Percentiles rank a stretch among this genome's conserved stretches.
Evolutionary conservation across 2,797 vertebrate species (phyloP).

Genomic region (Corythornis leucogaster): DNA sequence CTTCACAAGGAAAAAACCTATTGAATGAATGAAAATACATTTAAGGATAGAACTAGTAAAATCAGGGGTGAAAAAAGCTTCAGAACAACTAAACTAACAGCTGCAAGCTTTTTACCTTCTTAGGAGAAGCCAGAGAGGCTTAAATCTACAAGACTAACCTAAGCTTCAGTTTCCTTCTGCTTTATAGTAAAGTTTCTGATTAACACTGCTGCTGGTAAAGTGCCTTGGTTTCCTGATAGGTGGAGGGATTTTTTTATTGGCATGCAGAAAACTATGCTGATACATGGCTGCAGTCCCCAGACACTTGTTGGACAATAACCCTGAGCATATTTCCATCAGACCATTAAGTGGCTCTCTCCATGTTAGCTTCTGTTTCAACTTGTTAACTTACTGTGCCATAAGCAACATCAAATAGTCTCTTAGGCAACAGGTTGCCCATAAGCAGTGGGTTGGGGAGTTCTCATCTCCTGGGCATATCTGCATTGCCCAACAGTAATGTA

Average conservation of each 20-base stretch:
- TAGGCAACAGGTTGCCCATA: conserved; percentile 1
- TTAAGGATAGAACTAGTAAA: not conserved
- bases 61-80: not conserved
- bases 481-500: not conserved
- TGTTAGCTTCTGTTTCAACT: conserved; percentile 48
- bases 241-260: not conserved
- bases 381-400: conserved; percentile 30
- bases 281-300: not conserved
- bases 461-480: not conserved
- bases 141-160: not conserved
- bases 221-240: not conserved
- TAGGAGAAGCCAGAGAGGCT: not conserved
- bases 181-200: not conserved
- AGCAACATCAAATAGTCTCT: conserved; percentile 4
- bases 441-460: conserved; percentile 3
- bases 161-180: not conserved
- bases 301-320: not conserved
- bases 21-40: not conserved
- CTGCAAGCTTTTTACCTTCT: not conserved
- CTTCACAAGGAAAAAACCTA: not conserved
- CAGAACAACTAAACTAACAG: not conserved
- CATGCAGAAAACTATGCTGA: not conserved
- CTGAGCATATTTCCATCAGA: not conserved
- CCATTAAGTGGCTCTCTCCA: not conserved
- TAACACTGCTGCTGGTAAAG: not conserved